Conservation (phyloP, 2,113 vertebrate genomes). For the Marmota monax region DNA sequence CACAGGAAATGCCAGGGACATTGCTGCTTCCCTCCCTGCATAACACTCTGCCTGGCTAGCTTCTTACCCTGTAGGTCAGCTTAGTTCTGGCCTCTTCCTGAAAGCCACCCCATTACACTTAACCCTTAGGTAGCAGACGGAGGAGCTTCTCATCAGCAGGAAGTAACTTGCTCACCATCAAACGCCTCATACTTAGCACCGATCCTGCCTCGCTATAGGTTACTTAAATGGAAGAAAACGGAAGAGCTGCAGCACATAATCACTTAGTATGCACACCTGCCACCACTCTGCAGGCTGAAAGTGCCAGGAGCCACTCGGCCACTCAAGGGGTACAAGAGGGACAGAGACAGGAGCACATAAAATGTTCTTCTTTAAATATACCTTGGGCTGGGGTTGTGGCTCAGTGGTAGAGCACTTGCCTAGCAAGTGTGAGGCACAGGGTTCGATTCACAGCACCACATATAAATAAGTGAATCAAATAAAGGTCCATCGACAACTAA, state of each 20-base stretch:
- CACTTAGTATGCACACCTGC: not conserved
- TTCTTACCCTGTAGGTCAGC: not conserved
- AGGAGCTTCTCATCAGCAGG: not conserved
- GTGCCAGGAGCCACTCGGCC: not conserved
- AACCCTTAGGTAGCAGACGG: not conserved
- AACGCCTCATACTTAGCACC: not conserved
- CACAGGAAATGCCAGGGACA: not conserved
- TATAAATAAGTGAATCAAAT: too few relatives aligned
- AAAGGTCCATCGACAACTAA: too few relatives aligned
- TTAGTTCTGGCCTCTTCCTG: not conserved
- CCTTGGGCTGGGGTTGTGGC: too few relatives aligned
- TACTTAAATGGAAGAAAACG: not conserved
- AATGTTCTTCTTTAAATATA: not conserved
- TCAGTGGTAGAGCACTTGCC: too few relatives aligned
- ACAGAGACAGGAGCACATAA: accelerated
- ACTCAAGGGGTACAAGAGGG: not conserved
- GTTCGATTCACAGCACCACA: too few relatives aligned
- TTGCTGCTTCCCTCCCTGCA: not conserved
- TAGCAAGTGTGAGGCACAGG: too few relatives aligned
- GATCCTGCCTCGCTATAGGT: not conserved
- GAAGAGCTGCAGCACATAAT: not conserved
- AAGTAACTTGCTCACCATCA: not conserved
- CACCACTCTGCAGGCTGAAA: not conserved
- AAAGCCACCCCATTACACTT: not conserved
- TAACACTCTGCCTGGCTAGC: not conserved